phyloP scores from a whole-genome alignment of 1,140 invertebrate species.

The Lucilia cuprina region DNA sequence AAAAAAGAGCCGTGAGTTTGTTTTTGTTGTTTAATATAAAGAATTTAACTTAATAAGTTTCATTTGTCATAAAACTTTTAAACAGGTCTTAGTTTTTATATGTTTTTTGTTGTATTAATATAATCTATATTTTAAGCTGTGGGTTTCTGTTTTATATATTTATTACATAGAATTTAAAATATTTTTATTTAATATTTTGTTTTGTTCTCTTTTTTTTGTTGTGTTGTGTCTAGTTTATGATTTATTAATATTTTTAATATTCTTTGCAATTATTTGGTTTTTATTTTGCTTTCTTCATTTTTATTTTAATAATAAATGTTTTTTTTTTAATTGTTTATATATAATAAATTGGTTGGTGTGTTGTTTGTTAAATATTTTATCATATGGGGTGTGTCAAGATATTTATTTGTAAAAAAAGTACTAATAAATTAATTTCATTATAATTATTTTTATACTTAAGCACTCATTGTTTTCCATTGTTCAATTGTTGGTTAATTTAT shows the following conservation, averaged over 20 bases:
- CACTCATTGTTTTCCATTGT: background rate
- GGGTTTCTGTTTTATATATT: background rate
- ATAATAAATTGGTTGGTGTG: background rate
- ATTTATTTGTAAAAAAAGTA: background rate
- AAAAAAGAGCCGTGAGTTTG: background rate
- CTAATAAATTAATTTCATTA: background rate
- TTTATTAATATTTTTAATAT: background rate
- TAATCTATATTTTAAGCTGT: too few species aligned
- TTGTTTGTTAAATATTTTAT: too few species aligned
- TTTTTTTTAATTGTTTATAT: background rate
- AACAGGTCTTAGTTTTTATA: too few species aligned
- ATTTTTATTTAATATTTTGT: too few species aligned
- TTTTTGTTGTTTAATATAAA: background rate
- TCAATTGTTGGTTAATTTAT: background rate
- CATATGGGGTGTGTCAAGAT: background rate
- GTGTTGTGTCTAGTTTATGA: background rate
- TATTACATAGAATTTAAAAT: background rate
- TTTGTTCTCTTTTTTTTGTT: background rate
- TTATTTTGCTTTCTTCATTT: background rate
- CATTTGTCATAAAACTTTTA: too few species aligned
- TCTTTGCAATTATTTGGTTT: constrained; percentile 2
- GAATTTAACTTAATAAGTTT: too few species aligned
- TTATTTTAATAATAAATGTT: background rate
- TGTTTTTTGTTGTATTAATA: too few species aligned
- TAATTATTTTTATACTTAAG: background rate